Conservation (phyloP, 2,888 invertebrate genomes). For the Ferrisia virgata region DNA sequence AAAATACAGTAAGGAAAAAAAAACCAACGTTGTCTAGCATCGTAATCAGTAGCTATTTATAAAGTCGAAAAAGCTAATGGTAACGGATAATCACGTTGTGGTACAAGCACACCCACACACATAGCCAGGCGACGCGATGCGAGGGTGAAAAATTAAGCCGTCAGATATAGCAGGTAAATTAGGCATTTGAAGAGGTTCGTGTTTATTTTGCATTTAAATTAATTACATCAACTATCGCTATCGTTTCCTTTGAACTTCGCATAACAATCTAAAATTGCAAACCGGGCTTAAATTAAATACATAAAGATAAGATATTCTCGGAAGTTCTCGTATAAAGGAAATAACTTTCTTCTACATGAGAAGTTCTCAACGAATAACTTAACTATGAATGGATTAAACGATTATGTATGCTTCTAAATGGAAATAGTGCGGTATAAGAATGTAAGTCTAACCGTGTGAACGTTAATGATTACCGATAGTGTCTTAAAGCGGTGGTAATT, state of each 20-base stretch:
- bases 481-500: constrained; percentile 31
- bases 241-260: constrained; percentile 10
- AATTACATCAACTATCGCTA: constrained; percentile 17
- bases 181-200: not conserved
- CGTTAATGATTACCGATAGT: constrained; percentile 35
- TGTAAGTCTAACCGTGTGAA: constrained; percentile 34
- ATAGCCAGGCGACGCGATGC: not conserved
- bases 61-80: too few species aligned
- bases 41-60: too few species aligned
- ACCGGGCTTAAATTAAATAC: constrained; percentile 18
- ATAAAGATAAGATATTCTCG: not conserved
- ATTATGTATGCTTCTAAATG: constrained; percentile 22
- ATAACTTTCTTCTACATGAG: constrained; percentile 33
- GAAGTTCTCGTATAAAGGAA: constrained; percentile 23
- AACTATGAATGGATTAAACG: constrained; percentile 29
- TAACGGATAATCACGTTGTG: too few species aligned
- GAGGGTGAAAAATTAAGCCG: not conserved
- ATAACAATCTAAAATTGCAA: constrained; percentile 21
- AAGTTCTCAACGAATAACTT: constrained; percentile 24
- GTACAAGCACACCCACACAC: not conserved
- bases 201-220: constrained; percentile 21
- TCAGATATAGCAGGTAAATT: constrained; percentile 9
- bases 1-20: too few species aligned
- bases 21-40: too few species aligned
- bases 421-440: constrained; percentile 19